These are phyloP conservation scores for Margaritifera margaritifera DNA, from an alignment of 2,888 invertebrate species.

Conservation along the genomic window DNA sequence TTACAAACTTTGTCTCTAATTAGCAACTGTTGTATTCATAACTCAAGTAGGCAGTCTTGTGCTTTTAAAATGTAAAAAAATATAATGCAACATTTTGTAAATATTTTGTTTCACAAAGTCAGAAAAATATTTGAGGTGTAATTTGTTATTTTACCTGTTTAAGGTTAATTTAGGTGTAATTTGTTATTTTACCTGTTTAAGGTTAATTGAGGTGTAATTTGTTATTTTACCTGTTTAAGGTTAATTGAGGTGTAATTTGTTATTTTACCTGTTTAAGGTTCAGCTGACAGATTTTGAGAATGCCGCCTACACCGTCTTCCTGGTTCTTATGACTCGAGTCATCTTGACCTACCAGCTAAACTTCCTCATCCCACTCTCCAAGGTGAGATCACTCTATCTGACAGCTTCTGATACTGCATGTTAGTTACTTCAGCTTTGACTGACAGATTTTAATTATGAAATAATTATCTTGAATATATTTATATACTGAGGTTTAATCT, in stretches of 20 bases:
- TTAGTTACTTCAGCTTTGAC: no score
- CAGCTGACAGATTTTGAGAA: constrained; percentile 99
- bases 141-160: constrained; percentile 7
- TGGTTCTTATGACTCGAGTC: constrained; percentile 95
- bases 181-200: constrained; percentile 29
- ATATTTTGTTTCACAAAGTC: no score
- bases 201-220: constrained; percentile 77
- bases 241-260: constrained; percentile 69
- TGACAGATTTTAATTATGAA: no score
- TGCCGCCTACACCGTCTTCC: constrained; percentile 97
- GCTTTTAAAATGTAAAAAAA: no score
- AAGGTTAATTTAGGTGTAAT: constrained; percentile 78
- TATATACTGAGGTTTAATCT: no score
- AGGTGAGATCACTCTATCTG: constrained; percentile 76
- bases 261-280: constrained; percentile 74
- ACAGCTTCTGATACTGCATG: no score
- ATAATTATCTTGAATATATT: no score
- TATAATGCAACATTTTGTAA: no score
- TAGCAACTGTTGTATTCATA: no score
- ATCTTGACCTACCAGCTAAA: constrained; percentile 96
- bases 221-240: constrained; percentile 68
- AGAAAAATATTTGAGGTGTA: neutral
- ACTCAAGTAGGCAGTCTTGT: no score
- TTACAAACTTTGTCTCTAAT: no score
- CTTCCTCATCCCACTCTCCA: constrained; percentile 97